Base-by-base conservation (phyloP, 2,113 vertebrate species). In the Xenopus borealis region DNA sequence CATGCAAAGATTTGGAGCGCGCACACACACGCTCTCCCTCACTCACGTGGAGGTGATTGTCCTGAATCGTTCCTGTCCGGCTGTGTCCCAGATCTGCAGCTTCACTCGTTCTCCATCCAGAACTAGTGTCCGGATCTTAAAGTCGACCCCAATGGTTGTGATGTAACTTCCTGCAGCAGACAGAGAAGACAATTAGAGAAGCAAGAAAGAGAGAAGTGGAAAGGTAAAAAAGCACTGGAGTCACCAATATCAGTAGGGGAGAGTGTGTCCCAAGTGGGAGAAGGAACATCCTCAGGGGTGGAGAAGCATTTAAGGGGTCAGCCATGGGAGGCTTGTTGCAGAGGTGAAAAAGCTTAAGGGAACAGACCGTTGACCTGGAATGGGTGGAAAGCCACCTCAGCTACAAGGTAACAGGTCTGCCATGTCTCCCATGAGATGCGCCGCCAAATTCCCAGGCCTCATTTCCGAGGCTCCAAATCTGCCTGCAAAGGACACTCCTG, bases 61-160 rank as follows among this genome's bases (percentile, higher is more conserved):
- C n/a, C 92, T 74, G 82, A 93, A 94, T 12, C 92, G 67, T 82
- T 94, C 92, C 84, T 94, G 91, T 0, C 92, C 92, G 0, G 92
- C 92, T 0, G 92, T 94, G 89, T 94, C 92, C 92, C 92, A 94
- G 85, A 83, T 83, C 55, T 83, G 82, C 33, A 83, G 69, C 23
- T 83, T 83, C 4, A 83, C 77, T 7, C 80, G 81, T 40, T 80
- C 81, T 1, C 81, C 82, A 33, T 83, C 82, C 53, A 83, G 27
- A 47, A 81, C 79, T 2, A 83, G 57, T 18, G 82, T 83, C 27
- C 80, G 67, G 59, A 83, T 83, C 64, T 82, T 83, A 75, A 83
- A 83, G 69, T 82, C 82, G 0, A 83, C 81, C 12, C 82, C 82
- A 0, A 82, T 83, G 44, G 82, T 83, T 33, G 80, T 74, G 18